These are phyloP conservation scores for Aurelia sp. DNA, from an alignment of 30 jellyfish, hydroid and myxozoan species.

Conservation along the genomic window DNA sequence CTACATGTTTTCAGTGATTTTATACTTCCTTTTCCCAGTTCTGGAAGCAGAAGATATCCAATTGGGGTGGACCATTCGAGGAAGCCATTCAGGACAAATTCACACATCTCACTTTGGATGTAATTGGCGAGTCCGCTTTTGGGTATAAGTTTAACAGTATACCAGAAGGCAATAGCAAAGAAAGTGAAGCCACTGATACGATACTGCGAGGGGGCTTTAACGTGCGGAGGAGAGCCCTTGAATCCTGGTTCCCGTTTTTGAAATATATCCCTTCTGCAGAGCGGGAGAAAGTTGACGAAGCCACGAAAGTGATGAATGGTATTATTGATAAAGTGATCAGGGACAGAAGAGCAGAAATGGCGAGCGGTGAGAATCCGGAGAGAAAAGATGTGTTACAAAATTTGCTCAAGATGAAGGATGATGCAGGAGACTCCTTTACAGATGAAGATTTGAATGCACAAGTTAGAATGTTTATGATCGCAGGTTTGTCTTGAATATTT, in stretches of 20 bases:
- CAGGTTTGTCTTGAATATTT: neutral
- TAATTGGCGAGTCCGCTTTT: slow-evolving; percentile 47
- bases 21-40: neutral
- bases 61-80: neutral
- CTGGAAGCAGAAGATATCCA: slow-evolving; percentile 16
- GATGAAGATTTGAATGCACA: slow-evolving; percentile 11
- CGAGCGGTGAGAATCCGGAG: neutral
- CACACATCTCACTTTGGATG: slow-evolving; percentile 38
- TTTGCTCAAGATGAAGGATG: slow-evolving; percentile 7
- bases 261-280: slow-evolving; percentile 8
- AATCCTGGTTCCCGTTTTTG: slow-evolving; percentile 20
- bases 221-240: slow-evolving; percentile 18
- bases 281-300: slow-evolving; percentile 4
- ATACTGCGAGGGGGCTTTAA: slow-evolving; percentile 25
- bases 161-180: slow-evolving; percentile 5
- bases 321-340: slow-evolving; percentile 17
- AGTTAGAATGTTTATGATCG: slow-evolving; percentile 22
- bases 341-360: slow-evolving; percentile 16
- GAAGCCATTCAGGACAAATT: slow-evolving; percentile 19
- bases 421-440: neutral
- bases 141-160: slow-evolving; percentile 42
- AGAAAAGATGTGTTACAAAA: slow-evolving; percentile 6
- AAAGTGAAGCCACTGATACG: slow-evolving; percentile 43
- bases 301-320: neutral
- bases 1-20: too few species aligned